Evolutionary conservation across 1,140 invertebrate genomes (phyloP).

Genomic region (Argopecten irradians): DNA sequence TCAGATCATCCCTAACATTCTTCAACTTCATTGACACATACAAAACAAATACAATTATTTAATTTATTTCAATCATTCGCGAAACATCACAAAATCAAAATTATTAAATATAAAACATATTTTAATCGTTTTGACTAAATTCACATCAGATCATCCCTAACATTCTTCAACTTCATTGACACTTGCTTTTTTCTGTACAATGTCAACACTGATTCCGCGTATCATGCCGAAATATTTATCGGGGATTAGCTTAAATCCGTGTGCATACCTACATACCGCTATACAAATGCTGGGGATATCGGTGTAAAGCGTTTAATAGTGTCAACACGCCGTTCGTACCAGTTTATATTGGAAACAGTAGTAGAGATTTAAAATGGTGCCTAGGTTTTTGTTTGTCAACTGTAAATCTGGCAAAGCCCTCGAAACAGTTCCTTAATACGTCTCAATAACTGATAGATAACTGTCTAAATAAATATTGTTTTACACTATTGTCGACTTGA

Average conservation of each 20-base stretch:
- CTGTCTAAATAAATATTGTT: background rate
- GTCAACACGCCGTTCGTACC: background rate
- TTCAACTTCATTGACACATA: background rate
- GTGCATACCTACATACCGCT: background rate
- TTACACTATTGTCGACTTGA: background rate
- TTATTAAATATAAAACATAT: no score
- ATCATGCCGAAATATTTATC: background rate
- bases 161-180: conserved; percentile 13
- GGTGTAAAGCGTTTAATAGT: background rate
- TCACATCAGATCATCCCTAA: no score
- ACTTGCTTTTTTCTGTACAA: background rate
- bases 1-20: background rate
- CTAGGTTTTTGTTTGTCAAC: conserved; percentile 3
- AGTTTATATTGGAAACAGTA: background rate
- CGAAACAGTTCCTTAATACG: background rate
- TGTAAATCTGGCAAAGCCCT: background rate
- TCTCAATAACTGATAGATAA: background rate
- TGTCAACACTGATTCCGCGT: background rate
- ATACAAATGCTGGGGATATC: background rate
- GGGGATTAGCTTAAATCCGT: background rate
- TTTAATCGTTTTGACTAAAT: no score
- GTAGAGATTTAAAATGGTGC: background rate
- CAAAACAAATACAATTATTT: no score
- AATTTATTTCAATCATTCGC: no score
- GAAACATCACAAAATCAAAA: no score